These are phyloP conservation scores for Tuta absoluta DNA, from an alignment of 2,888 invertebrate genomes.

Conservation along the genomic window DNA sequence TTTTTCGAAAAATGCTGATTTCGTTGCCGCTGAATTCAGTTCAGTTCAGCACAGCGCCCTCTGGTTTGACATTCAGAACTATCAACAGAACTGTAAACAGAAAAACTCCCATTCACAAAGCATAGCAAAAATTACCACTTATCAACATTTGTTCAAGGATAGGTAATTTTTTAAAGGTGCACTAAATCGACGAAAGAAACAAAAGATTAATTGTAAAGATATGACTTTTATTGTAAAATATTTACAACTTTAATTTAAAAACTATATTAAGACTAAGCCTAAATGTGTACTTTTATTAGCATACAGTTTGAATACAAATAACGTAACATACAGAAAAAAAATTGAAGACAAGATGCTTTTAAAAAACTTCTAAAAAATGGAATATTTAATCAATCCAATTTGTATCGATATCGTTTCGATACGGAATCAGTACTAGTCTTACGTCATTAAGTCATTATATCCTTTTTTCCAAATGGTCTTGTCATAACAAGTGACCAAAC, in stretches of 20 bases:
- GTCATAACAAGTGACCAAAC: too few relatives aligned
- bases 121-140: too few relatives aligned
- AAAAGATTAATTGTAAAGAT: slow-evolving; percentile 13
- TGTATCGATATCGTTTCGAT: not conserved
- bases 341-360: not conserved
- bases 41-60: too few relatives aligned
- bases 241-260: slow-evolving; percentile 19
- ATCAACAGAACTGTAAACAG: too few relatives aligned
- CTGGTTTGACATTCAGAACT: too few relatives aligned
- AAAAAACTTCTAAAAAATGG: slow-evolving; percentile 5
- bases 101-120: too few relatives aligned
- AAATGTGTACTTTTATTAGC: slow-evolving; percentile 21
- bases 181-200: not conserved
- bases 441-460: too few relatives aligned
- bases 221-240: slow-evolving; percentile 25
- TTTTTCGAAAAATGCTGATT: too few relatives aligned
- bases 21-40: too few relatives aligned
- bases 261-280: slow-evolving; percentile 2
- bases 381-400: not conserved
- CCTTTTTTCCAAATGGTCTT: too few relatives aligned
- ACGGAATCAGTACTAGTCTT: too few relatives aligned
- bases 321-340: not conserved
- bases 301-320: slow-evolving; percentile 4
- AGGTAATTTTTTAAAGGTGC: not conserved
- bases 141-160: too few relatives aligned